phyloP scores from a whole-genome alignment of 2,113 vertebrate species.

The Nyctibius bracteatus region DNA sequence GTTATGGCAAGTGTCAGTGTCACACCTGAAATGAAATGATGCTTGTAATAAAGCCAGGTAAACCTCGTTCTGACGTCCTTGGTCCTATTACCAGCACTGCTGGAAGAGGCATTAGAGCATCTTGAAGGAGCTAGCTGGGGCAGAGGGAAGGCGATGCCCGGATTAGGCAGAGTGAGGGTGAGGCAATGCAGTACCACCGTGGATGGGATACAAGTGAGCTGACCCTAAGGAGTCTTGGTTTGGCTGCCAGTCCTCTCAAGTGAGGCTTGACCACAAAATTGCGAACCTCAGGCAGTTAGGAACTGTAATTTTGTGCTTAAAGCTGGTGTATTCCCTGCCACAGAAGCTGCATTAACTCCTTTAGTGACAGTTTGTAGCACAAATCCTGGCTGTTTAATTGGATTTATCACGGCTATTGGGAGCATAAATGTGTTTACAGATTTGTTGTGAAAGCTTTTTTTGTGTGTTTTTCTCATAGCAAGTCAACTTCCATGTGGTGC shows the following conservation, averaged over 20 bases:
- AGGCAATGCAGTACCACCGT: not conserved
- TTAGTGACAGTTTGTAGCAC: not conserved
- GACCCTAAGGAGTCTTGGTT: not conserved
- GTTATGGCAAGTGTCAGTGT: not conserved
- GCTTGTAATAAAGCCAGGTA: not conserved
- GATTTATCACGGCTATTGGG: conserved; percentile 50
- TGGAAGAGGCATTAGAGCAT: not conserved
- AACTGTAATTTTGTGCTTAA: not conserved
- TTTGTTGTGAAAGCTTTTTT: conserved; percentile 62
- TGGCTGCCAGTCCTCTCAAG: not conserved
- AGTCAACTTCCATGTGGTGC: conserved; percentile 53
- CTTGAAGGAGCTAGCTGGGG: not conserved
- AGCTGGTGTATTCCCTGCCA: not conserved
- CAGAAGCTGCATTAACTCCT: conserved; percentile 22
- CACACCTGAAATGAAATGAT: not conserved
- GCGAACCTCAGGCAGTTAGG: not conserved
- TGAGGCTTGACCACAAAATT: not conserved
- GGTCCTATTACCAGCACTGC: not conserved
- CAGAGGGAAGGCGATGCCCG: not conserved
- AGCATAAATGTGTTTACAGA: conserved; percentile 54
- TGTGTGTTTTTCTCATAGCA: conserved; percentile 40
- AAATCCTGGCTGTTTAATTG: conserved; percentile 48
- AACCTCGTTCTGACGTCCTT: not conserved
- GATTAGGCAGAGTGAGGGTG: not conserved
- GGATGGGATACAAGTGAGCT: not conserved